Conservation (phyloP, 1,140 invertebrate genomes). For the Stegodyphus dumicola region DNA sequence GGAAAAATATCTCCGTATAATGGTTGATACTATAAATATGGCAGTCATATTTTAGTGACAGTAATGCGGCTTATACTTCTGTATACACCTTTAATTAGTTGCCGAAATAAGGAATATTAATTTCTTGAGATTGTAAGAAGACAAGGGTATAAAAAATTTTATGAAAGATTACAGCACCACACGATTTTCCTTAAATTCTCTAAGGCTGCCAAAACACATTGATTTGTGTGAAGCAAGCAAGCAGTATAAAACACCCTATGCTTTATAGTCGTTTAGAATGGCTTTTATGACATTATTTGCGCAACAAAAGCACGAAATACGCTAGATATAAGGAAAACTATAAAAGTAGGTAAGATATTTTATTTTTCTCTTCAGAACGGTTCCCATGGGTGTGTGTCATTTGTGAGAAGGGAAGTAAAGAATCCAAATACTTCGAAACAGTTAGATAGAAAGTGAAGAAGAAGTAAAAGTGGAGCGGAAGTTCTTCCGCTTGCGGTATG, state of each 20-base stretch:
- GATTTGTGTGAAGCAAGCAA: no score
- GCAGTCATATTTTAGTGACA: no score
- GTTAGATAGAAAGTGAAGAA: neutral
- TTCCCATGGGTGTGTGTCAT: conserved; percentile 28
- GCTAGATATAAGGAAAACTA: conserved; percentile 34
- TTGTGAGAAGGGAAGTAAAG: neutral
- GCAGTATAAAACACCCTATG: conserved; percentile 22
- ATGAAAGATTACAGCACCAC: no score
- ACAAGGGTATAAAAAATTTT: no score
- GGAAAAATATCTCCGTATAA: no score
- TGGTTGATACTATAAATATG: no score
- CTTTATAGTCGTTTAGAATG: conserved; percentile 39
- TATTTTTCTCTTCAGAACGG: conserved; percentile 16
- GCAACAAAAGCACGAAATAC: conserved; percentile 52
- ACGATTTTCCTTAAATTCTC: no score
- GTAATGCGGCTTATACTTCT: no score
- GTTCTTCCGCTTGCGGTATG: conserved; percentile 31
- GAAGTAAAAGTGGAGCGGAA: conserved; percentile 46
- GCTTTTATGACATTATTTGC: conserved; percentile 56
- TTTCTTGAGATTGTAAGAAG: no score
- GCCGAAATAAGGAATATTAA: no score
- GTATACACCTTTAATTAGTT: no score
- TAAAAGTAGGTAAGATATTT: conserved; percentile 27
- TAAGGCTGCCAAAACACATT: no score
- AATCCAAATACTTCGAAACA: neutral